A percentile compares a stretch with the other conserved stretches of the same genome.
phyloP scores from a whole-genome alignment of 1,140 invertebrate genomes.

The Augochlora pura region DNA sequence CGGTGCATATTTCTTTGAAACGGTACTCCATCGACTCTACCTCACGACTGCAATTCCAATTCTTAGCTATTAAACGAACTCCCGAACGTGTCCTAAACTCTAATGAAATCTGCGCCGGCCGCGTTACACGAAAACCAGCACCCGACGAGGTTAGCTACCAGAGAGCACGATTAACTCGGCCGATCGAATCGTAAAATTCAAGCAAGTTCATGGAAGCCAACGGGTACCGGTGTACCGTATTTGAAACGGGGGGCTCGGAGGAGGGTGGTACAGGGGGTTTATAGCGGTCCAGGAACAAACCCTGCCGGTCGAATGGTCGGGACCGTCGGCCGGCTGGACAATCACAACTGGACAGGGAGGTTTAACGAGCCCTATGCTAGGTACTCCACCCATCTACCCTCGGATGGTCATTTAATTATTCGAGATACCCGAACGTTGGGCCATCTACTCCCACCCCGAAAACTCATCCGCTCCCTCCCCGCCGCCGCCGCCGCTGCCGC shows the following conservation, averaged over 20 bases:
- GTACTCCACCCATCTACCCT: slow-evolving; percentile 65
- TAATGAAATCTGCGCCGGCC: slow-evolving; percentile 41
- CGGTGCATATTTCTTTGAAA: too few relatives aligned
- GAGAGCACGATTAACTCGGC: slow-evolving; percentile 65
- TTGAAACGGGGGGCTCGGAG: slow-evolving; percentile 55
- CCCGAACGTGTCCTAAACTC: slow-evolving; percentile 42
- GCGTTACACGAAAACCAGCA: slow-evolving; percentile 36
- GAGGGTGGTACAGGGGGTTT: slow-evolving; percentile 62
- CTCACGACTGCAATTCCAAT: neutral
- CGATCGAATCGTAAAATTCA: slow-evolving; percentile 77
- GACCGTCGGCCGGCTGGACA: slow-evolving; percentile 72
- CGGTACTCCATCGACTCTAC: neutral
- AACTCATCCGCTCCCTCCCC: slow-evolving; percentile 40
- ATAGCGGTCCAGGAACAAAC: slow-evolving; percentile 74
- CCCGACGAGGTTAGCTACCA: slow-evolving; percentile 5
- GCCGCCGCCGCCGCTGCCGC: too few relatives aligned
- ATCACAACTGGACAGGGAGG: slow-evolving; percentile 80
- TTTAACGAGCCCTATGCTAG: slow-evolving; percentile 79
- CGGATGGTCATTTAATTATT: slow-evolving; percentile 81
- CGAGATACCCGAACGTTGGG: slow-evolving; percentile 76
- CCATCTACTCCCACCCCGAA: slow-evolving; percentile 55
- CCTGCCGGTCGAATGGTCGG: slow-evolving; percentile 68
- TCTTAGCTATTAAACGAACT: slow-evolving; percentile 28
- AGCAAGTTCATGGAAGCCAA: slow-evolving; percentile 45
- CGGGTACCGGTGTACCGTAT: slow-evolving; percentile 45